Evolutionary conservation across 1,140 invertebrate species (phyloP), one percentile per base, ranked within the genome.

Genomic region (Pogonomyrmex barbatus): DNA sequence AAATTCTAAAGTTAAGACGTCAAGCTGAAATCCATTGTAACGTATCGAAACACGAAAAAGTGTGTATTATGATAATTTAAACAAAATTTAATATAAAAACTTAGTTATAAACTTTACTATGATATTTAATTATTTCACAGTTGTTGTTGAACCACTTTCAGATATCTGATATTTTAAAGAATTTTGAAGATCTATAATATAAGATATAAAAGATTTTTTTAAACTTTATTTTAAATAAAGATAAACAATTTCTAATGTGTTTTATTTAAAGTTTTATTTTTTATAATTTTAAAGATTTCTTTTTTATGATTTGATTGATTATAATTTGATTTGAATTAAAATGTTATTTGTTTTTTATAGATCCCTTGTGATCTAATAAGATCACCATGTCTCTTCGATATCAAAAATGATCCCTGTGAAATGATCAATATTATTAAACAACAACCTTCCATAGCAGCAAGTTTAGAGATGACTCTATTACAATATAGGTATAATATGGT

Each of bases 391-490:
- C 93, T 98, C 0, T 98, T 97, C 93, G 96, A 98, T 90, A 95
- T 98, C 45, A 93, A 93, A 8, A 93, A 95, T 30, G 98, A 98
- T 95, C 98, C 98, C 0, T 98, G 98, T 91, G 98, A 98, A 93
- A 96, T 94, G 75, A 94, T 96, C 42, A 98, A 98, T 94, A 91
- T 98, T 39, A 96, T 96, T 9, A 77, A 91, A 0, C 60, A 90
- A 0, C 70, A 94, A n/a, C 96, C 96, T 4, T 68, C 93, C 10
- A 92, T 96, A 2, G 58, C 96, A 3, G 65, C 92, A 0, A 92
- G 91, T 17, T 83, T 97, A 39, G 91, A 96, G 89, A 88, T 94
- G 24, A 78, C 93, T 14, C 85, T 97, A 0, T 56, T 93, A 5
- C 89, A 94, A 58, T 96, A 95, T 75, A 94, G 94, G 70, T 84